Evolutionary conservation across 2,113 vertebrate species (phyloP), one percentile per base, ranked within the genome.

Genomic region (Macrotis lagotis): DNA sequence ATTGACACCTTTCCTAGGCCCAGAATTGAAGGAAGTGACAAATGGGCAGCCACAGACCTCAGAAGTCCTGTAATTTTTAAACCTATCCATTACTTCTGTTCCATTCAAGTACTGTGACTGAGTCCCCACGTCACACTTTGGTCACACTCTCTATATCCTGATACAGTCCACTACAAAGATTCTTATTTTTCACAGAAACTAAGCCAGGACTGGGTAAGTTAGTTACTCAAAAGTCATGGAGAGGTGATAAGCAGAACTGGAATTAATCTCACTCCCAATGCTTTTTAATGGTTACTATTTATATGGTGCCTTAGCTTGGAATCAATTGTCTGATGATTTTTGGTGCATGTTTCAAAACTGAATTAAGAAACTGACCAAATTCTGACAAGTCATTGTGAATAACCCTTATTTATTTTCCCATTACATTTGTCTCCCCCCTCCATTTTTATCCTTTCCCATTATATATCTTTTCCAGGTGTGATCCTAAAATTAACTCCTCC

Each of bases 401-500:
- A 44, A 83, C 66, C 16, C 2, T 44, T 24, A 83, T 83, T 83
- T 44, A 83, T 83, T n/a, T 83, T 83, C n/a, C n/a, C 66, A 44
- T 83, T 83, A 16, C 37, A 44, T 83, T 83, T 83, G 8, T 6
- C 44, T 44, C n/a, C n/a, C n/a, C n/a, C n/a, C 44, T 24, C 44
- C 19, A 44, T 83, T 83, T 83, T 24, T 19, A 24, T 83, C 14
- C 83, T 91, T 96, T 51, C 31, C 95, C 0, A 0, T 31, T 93
- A 26, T 96, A 25, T 90, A 95, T 98, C 97, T 94, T 94, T 93
- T 96, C 51, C n/a, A 24, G 66, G 66, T 92, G 89, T 93, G n/a
- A 96, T 91, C 92, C 50, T 93, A 0, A 49, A 51, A 55, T 51
- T 25, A 59, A 51, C 50, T 93, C 95, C 94, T 25, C 90, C 2